Evolutionary conservation across 2,888 invertebrate genomes (phyloP), one percentile per base, ranked within the genome.

Genomic region (Synergus japonicus): DNA sequence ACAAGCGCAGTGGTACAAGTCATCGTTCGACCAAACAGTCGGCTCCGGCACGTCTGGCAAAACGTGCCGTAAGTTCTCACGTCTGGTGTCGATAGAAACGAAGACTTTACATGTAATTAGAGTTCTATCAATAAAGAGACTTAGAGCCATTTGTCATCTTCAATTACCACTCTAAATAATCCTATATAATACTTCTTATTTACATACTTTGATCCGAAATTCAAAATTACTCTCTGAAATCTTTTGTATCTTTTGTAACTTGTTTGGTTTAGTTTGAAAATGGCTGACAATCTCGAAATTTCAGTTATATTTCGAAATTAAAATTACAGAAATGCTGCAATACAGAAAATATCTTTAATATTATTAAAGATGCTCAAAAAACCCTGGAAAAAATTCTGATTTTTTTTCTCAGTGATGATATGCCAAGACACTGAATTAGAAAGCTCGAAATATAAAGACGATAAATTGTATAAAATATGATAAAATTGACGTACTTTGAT

Each of bases 1-100:
- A 81, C 80, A 79, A 79, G 84, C 83, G 82, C 81, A 81, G 81
- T 81, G 69, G 77, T 82, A 79, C 65, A 58, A 83, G 82, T 81
- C 83, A 81, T 79, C 77, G 81, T 81, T 81, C 79, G 83, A 81
- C 76, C 83, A 76, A 80, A 69, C 79, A 78, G 76, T 78, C 78
- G 79, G 66, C 78, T 65, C 37, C 76, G 63, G 37, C 73, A 73
- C 73, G 73, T 73, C 73, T 73, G 73, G 37, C 37, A 54, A 49
- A 73, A 54, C 73, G 54, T 54, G 29, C 69, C 69, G 49, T 49
- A 29, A 54, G 54, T 49, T 54, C 69, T 54, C 49, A 15, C 10
- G 29, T 54, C 29, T 54, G 46, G 73, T 54, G 73, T 46, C 49
- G 29, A 46, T 54, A 54, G n/a, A 73, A 54, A 43, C 18, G 18